Percentiles rank a stretch among this genome's conserved stretches.
Conservation (phyloP, 2,888 invertebrate species). For the Shargacucullia verbasci region DNA sequence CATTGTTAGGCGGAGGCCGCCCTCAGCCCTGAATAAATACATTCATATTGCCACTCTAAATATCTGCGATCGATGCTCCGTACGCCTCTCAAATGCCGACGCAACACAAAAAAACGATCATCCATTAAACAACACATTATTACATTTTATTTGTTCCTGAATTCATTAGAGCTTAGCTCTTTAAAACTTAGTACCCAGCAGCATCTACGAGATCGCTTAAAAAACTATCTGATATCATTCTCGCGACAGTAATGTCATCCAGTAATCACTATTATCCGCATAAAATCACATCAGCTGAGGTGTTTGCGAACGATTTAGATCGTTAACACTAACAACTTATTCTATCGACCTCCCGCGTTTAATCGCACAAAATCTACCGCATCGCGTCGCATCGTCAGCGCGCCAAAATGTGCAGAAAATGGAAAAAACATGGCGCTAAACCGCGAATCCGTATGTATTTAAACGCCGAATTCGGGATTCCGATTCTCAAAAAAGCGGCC, state of each 20-base stretch:
- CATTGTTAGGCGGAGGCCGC: conserved; percentile 87
- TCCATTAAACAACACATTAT: conserved; percentile 60
- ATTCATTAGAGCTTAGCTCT: conserved; percentile 30
- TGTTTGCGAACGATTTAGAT: conserved; percentile 74
- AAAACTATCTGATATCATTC: conserved; percentile 18
- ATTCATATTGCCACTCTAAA: conserved; percentile 89
- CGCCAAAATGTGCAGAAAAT: conserved; percentile 87
- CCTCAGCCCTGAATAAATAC: conserved; percentile 88
- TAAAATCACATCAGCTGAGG: conserved; percentile 62
- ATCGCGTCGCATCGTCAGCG: conserved; percentile 77
- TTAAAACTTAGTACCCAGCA: conserved; percentile 15
- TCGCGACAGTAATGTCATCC: conserved; percentile 17
- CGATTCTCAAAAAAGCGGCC: conserved; percentile 82
- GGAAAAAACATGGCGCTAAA: conserved; percentile 89
- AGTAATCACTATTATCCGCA: conserved; percentile 42
- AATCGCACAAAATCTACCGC: conserved; percentile 85
- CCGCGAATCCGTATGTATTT: conserved; percentile 88
- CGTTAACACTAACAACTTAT: conserved; percentile 87
- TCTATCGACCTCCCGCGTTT: conserved; percentile 82
- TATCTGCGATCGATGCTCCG: conserved; percentile 79
- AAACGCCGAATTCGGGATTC: conserved; percentile 87
- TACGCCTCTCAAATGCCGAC: conserved; percentile 67
- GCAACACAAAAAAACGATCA: conserved; percentile 62
- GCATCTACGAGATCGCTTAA: conserved; percentile 9
- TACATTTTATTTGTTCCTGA: conserved; percentile 49